A percentile compares a stretch with the other conserved stretches of the same genome.
Evolutionary conservation across 2,797 vertebrate genomes (phyloP).

Genomic region (Sebastes umbrosus): DNA sequence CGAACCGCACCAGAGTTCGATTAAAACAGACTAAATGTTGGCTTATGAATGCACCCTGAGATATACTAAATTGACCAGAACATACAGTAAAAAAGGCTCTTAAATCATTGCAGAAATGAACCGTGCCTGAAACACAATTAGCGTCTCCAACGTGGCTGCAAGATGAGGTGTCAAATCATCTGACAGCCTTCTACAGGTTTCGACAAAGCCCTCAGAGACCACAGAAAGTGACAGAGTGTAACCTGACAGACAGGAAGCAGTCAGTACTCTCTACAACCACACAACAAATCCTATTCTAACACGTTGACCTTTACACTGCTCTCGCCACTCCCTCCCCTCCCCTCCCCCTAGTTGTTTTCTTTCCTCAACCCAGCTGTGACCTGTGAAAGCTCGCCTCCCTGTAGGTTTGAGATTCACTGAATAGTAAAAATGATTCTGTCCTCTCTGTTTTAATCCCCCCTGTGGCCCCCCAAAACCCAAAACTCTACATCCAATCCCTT

Average conservation of each 20-base stretch:
- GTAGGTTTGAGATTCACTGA: neutral
- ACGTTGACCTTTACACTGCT: conserved; percentile 38
- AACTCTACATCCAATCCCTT: conserved; percentile 27
- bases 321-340: neutral
- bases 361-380: conserved; percentile 15
- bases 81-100: neutral
- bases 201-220: neutral
- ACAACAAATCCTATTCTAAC: conserved; percentile 26
- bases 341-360: neutral
- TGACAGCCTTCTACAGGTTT: neutral
- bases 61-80: neutral
- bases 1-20: neutral
- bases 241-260: neutral
- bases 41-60: neutral
- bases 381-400: conserved; percentile 8
- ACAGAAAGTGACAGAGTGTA: neutral
- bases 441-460: conserved; percentile 34
- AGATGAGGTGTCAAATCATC: neutral
- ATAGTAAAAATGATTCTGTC: conserved; percentile 1
- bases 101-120: neutral
- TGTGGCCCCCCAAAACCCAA: conserved; percentile 8
- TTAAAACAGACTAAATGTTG: neutral
- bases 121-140: neutral
- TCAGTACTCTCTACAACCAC: neutral
- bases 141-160: neutral